These are phyloP conservation scores for Campoletis raptor DNA, from an alignment of 2,888 invertebrate species.

Conservation along the genomic window DNA sequence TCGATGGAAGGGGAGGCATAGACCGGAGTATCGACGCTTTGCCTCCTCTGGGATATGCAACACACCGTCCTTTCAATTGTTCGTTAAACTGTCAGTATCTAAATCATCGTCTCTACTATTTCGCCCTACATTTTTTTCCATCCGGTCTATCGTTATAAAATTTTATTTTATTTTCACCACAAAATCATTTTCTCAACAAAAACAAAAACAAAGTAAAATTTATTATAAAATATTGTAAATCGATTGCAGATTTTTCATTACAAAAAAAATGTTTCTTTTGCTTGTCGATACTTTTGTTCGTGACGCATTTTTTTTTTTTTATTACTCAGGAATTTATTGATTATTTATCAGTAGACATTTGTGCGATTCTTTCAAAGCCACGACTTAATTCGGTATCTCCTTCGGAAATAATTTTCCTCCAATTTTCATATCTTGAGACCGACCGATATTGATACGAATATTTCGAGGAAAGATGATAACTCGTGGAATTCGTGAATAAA, in stretches of 20 bases:
- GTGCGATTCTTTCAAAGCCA: background rate
- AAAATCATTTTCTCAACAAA: background rate
- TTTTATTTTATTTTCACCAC: background rate
- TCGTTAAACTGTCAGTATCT: background rate
- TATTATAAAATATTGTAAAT: too few species aligned
- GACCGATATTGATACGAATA: background rate
- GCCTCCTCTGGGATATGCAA: background rate
- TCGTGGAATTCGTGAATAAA: background rate
- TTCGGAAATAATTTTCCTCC: background rate
- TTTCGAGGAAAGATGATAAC: background rate
- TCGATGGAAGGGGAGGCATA: slow-evolving; percentile 30
- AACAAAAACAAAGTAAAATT: too few species aligned
- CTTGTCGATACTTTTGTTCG: too few species aligned
- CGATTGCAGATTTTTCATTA: too few species aligned
- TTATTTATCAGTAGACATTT: background rate
- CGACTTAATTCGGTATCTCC: background rate
- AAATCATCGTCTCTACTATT: background rate
- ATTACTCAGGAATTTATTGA: too few species aligned
- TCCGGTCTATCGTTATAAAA: background rate
- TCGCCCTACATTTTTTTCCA: background rate
- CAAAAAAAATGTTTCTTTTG: background rate
- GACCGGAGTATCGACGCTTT: slow-evolving; percentile 3
- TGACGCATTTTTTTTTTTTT: too few species aligned
- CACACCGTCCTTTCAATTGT: slow-evolving; percentile 4
- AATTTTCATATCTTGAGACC: background rate